Evolutionary conservation across 53 echinoderm and acorn worm species (phyloP).

Genomic region (Henricia sp.): DNA sequence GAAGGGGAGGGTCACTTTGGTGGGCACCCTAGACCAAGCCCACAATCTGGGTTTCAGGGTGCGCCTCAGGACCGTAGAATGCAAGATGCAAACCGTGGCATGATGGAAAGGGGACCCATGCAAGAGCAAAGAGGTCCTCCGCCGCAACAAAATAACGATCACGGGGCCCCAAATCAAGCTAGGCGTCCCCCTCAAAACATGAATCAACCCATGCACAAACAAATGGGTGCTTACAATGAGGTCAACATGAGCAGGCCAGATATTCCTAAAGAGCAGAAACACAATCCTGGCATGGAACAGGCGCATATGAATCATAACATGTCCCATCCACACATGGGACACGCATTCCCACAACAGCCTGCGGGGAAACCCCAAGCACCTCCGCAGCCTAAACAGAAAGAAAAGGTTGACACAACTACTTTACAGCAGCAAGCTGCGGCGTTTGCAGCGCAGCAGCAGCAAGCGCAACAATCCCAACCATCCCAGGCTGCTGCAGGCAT

Average conservation of each 20-base stretch:
- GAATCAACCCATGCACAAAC: background rate
- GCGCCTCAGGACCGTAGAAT: conserved; percentile 16
- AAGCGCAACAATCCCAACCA: conserved; percentile 61
- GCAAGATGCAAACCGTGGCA: conserved; percentile 32
- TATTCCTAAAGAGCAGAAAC: background rate
- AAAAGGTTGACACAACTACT: conserved; percentile 41
- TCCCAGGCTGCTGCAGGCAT: conserved; percentile 46
- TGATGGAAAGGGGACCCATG: background rate
- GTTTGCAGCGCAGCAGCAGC: conserved; percentile 64
- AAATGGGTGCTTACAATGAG: background rate
- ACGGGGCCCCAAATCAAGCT: background rate
- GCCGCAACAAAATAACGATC: background rate
- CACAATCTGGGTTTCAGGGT: conserved; percentile 22
- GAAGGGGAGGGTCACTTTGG: conserved; percentile 31
- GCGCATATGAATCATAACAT: no score
- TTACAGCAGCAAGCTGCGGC: conserved; percentile 53
- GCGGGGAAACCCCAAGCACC: no score
- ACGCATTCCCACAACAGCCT: background rate
- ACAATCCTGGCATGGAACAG: background rate
- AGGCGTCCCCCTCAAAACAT: background rate
- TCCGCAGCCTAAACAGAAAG: conserved; percentile 17
- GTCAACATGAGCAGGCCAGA: background rate
- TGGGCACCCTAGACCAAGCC: conserved; percentile 16
- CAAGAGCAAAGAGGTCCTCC: background rate
- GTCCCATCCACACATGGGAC: background rate